Base-by-base conservation (phyloP, 2,113 vertebrate genomes). In the Salvator merianae region DNA sequence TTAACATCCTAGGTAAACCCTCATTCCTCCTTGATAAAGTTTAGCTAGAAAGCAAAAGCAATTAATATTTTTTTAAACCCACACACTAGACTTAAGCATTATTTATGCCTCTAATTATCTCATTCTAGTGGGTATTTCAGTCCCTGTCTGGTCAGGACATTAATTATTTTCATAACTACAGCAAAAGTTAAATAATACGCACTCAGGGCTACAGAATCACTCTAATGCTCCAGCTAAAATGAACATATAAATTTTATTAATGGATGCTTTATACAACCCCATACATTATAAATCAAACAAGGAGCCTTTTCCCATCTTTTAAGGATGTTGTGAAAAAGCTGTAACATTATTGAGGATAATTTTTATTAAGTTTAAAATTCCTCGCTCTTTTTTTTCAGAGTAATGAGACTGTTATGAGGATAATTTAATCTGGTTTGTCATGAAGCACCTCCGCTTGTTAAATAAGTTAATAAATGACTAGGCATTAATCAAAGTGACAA, bases 401-500 rank as follows among this genome's bases (percentile, higher is more conserved):
- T 96, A 97, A 95, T 95, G 94, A 96, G 93, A 89, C 93, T 91
- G 88, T 94, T 96, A 94, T 10, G 79, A 93, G 93, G 94, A 96
- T 96, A 95, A 96, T 96, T 96, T 96, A 95, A 97, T 96, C 95
- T 95, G 90, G 90, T 95, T 96, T 96, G 95, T 96, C 95, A 96
- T 87, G 93, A 95, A 92, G 93, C 89, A 95, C 92, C 91, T 92
- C 30, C 78, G 92, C 94, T 96, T 95, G 94, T 97, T 97, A 96
- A 96, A 94, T 96, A 95, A 95, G 94, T 95, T 97, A 97, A 97
- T 97, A 97, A 96, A 97, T 96, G 94, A 93, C 93, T 93, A 89
- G 89, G 85, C 94, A 97, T 97, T 97, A 96, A 98, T 98, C 97
- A 96, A 96, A 96, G 87, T 95, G 95, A 94, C 94, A 97, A 95